These are phyloP conservation scores for Erinaceus europaeus DNA, from an alignment of 2,113 vertebrate species.

Conservation along the genomic window DNA sequence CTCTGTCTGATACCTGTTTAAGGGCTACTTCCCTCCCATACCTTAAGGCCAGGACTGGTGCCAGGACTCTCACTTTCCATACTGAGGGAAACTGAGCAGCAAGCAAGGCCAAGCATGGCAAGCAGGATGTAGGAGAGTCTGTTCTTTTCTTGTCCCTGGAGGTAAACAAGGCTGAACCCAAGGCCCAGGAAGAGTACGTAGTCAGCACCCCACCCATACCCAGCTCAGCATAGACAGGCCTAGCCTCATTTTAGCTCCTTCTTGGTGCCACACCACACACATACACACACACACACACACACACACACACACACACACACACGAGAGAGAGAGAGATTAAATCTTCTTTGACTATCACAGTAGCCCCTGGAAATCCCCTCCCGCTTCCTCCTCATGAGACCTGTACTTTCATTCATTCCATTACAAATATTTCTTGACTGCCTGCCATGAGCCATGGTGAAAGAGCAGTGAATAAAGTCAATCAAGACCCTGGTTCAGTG, in stretches of 20 bases:
- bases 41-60: background rate
- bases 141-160: background rate
- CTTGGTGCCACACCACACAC: too few relatives aligned
- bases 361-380: background rate
- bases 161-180: background rate
- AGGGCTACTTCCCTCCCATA: background rate
- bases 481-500: background rate
- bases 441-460: background rate
- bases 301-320: too few relatives aligned
- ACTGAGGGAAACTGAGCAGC: background rate
- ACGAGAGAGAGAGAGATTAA: too few relatives aligned
- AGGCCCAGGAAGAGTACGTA: fast-evolving
- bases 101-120: background rate
- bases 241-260: background rate
- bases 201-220: background rate
- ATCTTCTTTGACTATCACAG: background rate
- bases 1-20: background rate
- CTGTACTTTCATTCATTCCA: background rate
- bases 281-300: too few relatives aligned
- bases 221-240: background rate
- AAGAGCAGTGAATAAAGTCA: background rate
- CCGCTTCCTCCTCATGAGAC: background rate
- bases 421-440: background rate
- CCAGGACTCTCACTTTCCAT: background rate
- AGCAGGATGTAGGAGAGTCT: background rate